Conservation (phyloP, 2,113 vertebrate genomes). For the Oxyura jamaicensis region DNA sequence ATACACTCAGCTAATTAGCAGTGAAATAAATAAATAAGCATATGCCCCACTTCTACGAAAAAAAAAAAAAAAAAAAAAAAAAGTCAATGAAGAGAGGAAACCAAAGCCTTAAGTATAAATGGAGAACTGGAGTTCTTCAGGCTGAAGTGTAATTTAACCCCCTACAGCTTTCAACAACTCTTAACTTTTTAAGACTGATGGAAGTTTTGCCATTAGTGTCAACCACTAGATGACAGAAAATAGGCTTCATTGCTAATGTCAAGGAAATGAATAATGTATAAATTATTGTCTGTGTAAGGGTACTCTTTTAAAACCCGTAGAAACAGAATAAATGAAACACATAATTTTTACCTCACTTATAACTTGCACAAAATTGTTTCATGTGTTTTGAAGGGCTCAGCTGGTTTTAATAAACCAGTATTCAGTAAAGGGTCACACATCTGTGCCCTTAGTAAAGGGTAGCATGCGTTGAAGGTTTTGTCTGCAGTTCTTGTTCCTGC, state of each 20-base stretch:
- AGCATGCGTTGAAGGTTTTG: background rate
- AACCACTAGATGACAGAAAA: background rate
- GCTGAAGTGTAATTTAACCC: background rate
- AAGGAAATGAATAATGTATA: background rate
- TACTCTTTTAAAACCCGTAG: background rate
- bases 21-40: background rate
- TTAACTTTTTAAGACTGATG: background rate
- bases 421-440: background rate
- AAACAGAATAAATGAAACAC: background rate
- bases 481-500: background rate
- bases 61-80: no score
- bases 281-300: background rate
- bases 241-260: background rate
- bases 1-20: background rate
- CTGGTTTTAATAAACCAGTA: background rate
- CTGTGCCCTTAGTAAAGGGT: background rate
- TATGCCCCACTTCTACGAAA: background rate
- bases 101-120: background rate
- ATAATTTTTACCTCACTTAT: background rate
- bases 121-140: background rate
- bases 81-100: background rate
- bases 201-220: background rate
- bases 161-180: background rate
- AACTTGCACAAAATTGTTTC: background rate
- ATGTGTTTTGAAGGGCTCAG: background rate